A percentile compares a stretch with the other conserved stretches of the same genome.
Evolutionary conservation across 2,888 invertebrate species (phyloP).

Genomic region (Apoderus coryli): DNA sequence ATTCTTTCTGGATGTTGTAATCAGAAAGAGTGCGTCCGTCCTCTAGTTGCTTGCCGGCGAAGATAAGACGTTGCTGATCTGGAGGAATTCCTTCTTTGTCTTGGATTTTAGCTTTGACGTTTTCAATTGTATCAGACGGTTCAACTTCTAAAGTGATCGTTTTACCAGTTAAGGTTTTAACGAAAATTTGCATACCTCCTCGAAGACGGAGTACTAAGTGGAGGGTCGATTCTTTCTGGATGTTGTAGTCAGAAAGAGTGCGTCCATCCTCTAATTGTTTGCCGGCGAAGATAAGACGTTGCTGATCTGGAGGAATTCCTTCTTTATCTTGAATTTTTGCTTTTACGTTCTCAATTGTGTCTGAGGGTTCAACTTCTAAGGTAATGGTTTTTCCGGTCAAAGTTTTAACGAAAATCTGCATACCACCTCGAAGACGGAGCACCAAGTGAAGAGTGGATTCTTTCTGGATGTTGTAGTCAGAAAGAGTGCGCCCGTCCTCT

Average conservation of each 20-base stretch:
- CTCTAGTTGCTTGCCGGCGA: slow-evolving; percentile 54
- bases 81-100: slow-evolving; percentile 41
- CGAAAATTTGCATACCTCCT: slow-evolving; percentile 25
- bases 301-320: slow-evolving; percentile 38
- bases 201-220: slow-evolving; percentile 78
- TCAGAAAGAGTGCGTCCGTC: slow-evolving; percentile 50
- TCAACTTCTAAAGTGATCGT: slow-evolving; percentile 41
- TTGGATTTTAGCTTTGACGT: slow-evolving; percentile 46
- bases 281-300: slow-evolving; percentile 45
- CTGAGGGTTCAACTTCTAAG: slow-evolving; percentile 41
- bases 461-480: slow-evolving; percentile 87
- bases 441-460: slow-evolving; percentile 90
- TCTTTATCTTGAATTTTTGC: slow-evolving; percentile 38
- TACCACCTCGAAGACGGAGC: slow-evolving; percentile 82
- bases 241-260: slow-evolving; percentile 81
- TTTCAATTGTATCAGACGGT: slow-evolving; percentile 47
- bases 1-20: slow-evolving; percentile 51
- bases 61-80: slow-evolving; percentile 47
- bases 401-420: slow-evolving; percentile 47
- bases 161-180: slow-evolving; percentile 36
- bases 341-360: slow-evolving; percentile 53
- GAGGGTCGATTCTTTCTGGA: slow-evolving; percentile 86
- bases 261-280: slow-evolving; percentile 73
- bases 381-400: slow-evolving; percentile 42
- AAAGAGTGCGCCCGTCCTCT: slow-evolving; percentile 81